Evolutionary conservation across 2,113 vertebrate species (phyloP).

Genomic region (Lontra canadensis): DNA sequence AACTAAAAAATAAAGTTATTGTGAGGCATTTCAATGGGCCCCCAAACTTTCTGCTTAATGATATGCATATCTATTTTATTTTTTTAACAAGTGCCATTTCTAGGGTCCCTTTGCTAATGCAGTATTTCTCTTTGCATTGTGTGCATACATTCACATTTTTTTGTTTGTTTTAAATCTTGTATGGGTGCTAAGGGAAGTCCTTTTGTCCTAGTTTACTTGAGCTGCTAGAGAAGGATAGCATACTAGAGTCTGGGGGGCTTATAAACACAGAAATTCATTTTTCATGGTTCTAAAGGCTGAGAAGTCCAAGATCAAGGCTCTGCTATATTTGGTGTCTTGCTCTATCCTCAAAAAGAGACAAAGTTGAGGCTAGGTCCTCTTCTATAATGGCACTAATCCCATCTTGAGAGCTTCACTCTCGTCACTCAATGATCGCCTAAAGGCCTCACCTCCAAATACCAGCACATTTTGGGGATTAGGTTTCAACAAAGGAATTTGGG

Average conservation of each 20-base stretch:
- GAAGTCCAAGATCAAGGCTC: neutral
- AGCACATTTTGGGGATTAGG: neutral
- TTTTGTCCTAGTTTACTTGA: neutral
- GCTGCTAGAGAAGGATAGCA: neutral
- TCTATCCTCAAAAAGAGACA: neutral
- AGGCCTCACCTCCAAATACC: neutral
- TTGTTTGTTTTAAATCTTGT: neutral
- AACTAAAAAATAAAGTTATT: slow-evolving; percentile 26
- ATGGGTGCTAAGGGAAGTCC: neutral
- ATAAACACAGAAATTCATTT: neutral
- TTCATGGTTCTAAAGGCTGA: neutral
- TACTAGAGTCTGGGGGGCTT: neutral
- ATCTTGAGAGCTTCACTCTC: neutral
- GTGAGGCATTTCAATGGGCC: neutral
- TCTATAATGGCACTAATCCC: neutral
- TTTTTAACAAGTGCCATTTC: slow-evolving; percentile 5
- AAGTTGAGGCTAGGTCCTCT: neutral
- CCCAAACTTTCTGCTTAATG: neutral
- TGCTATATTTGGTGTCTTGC: neutral
- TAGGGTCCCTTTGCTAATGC: neutral
- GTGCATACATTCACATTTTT: neutral
- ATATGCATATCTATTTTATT: neutral
- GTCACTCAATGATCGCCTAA: neutral
- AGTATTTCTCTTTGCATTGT: slow-evolving; percentile 2
- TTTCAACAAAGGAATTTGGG: neutral